These are phyloP conservation scores for Bombus superbus DNA, from an alignment of 1,140 invertebrate genomes.

Conservation along the genomic window DNA sequence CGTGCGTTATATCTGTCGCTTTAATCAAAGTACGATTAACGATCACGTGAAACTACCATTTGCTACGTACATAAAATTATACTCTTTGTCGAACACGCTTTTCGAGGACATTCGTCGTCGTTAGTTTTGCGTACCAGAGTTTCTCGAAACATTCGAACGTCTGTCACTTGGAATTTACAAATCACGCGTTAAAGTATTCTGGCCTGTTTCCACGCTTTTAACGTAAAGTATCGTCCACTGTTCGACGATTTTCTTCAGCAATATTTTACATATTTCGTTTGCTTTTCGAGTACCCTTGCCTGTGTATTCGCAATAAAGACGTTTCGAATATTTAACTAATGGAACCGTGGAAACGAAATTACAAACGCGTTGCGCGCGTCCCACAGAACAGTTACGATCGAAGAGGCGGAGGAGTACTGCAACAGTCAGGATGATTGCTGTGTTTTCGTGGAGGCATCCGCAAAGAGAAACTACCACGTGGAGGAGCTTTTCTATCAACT, in stretches of 20 bases:
- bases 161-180: neutral
- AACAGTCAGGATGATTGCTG: slow-evolving; percentile 88
- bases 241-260: neutral
- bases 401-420: slow-evolving; percentile 88
- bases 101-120: neutral
- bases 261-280: neutral
- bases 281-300: neutral
- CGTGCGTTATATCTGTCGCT: too few species aligned
- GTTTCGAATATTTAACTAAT: neutral
- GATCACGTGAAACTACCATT: neutral
- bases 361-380: neutral
- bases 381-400: slow-evolving; percentile 86
- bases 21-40: neutral
- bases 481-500: slow-evolving; percentile 92
- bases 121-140: neutral
- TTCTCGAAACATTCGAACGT: neutral
- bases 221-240: neutral
- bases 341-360: neutral
- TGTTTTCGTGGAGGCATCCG: slow-evolving; percentile 91
- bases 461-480: slow-evolving; percentile 90
- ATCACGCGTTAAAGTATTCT: neutral
- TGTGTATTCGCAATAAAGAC: too few species aligned
- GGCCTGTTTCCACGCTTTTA: neutral
- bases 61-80: too few species aligned
- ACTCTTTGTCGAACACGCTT: neutral